Conservation (phyloP, 2,113 vertebrate genomes). For the Prietella phreatophila region DNA sequence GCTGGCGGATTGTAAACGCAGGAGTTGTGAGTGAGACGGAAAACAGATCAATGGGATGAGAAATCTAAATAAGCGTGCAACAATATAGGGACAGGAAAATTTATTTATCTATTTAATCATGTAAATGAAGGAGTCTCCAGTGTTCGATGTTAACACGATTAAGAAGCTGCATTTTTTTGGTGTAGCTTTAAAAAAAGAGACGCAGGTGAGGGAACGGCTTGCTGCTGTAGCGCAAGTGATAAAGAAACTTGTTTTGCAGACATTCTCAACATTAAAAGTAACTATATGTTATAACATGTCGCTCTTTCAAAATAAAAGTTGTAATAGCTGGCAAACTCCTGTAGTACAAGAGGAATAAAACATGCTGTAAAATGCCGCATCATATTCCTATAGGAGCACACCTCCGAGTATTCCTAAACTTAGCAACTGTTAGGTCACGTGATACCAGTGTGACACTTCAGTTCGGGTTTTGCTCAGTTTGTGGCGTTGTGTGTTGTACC, state of each 20-base stretch:
- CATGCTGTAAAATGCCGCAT: not conserved
- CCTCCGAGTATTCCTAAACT: not conserved
- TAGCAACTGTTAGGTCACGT: not conserved
- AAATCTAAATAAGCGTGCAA: not conserved
- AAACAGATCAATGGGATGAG: not conserved
- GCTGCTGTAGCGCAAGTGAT: too few relatives aligned
- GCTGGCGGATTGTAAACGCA: not conserved
- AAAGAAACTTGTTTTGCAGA: too few relatives aligned
- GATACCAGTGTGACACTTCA: not conserved
- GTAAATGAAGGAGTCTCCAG: not conserved
- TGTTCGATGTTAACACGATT: not conserved
- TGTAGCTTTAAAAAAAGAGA: too few relatives aligned
- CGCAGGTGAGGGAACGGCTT: too few relatives aligned
- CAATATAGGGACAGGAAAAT: not conserved
- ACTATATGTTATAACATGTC: too few relatives aligned
- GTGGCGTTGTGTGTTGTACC: conserved; percentile 61
- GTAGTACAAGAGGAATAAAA: not conserved
- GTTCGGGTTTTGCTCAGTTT: not conserved
- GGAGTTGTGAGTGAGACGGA: too few relatives aligned
- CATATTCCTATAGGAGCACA: not conserved
- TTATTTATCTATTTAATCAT: too few relatives aligned
- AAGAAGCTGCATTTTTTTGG: not conserved
- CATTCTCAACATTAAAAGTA: too few relatives aligned
- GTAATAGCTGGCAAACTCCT: not conserved
- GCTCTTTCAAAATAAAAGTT: too few relatives aligned